Base-by-base conservation (phyloP, 2,113 vertebrate species). In the Merops nubicus region DNA sequence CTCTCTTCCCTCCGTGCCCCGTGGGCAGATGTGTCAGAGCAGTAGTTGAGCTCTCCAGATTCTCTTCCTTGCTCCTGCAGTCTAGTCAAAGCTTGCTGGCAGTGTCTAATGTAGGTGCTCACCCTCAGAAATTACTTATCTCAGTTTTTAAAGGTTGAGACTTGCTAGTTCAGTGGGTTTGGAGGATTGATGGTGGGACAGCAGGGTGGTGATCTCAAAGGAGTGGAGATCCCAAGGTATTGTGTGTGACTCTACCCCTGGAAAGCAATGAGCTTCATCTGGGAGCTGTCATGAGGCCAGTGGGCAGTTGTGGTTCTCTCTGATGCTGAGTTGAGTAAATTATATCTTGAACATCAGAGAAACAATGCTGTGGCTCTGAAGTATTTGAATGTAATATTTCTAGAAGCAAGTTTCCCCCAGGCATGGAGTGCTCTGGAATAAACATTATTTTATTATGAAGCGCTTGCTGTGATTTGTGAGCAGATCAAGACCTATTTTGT, bases 11-110 rank as follows among this genome's bases (percentile, higher is more conserved):
- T 91, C 42, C 0, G 0, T 88, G 82, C 85, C 92, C 85, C 0
- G 40, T 92, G 68, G 96, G 93, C 95, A 95, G 85, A 95, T 92
- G 96, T 96, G 93, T 96, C 88, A 88, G 90, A 93, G 79, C 93
- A 94, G 92, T 75, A 23, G 4, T 68, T 43, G 48, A 1, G 13
- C 78, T 68, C 67, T 96, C 92, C 82, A 93, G 48, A 92, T 83
- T 85, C 57, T 78, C 84, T 51, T 92, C 43, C 56, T 87, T 0
- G 0, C 85, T 97, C 57, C 48, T 89, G 34, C 86, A 45, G 87
- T 92, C 94, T 92, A 91, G 69, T 91, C 84, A 51, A 69, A 93
- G 92, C 92, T 93, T 92, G 94, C 86, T 95, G 86, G 57, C 57
- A 40, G 6, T 9, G 64, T 34, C 60, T 86, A 10, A 54, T 0